phyloP scores from a whole-genome alignment of 2,888 invertebrate species.

The Congeria kusceri region DNA sequence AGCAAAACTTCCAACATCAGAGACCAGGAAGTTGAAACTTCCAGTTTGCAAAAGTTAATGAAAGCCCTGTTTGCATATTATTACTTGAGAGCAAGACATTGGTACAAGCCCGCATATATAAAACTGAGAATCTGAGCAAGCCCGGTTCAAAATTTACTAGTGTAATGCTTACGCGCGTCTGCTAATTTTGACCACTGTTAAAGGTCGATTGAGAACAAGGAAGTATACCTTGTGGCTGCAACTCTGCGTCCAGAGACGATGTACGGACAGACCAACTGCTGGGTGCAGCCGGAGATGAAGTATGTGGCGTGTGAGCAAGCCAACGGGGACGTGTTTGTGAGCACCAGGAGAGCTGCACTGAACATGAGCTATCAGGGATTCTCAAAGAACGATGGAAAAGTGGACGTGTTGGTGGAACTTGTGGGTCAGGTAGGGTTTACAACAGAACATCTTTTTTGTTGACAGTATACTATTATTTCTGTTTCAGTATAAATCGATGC shows the following conservation, averaged over 20 bases:
- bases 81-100: too few species aligned
- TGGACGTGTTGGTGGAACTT: conserved; percentile 88
- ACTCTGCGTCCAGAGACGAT: conserved; percentile 99
- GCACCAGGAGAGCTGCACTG: conserved; percentile 92
- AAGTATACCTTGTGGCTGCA: conserved; percentile 95
- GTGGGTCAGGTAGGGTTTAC: conserved; percentile 83
- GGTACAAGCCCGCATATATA: too few species aligned
- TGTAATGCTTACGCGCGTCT: too few species aligned
- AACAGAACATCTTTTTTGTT: too few species aligned
- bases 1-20: too few species aligned
- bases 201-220: conserved; percentile 62
- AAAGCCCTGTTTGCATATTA: too few species aligned
- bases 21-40: too few species aligned
- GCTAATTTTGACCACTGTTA: conserved; percentile 11
- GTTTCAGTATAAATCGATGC: too few species aligned
- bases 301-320: conserved; percentile 94
- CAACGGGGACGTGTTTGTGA: conserved; percentile 91
- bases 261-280: conserved; percentile 99
- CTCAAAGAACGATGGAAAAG: conserved; percentile 92
- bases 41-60: too few species aligned
- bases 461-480: too few species aligned
- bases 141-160: too few species aligned
- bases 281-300: conserved; percentile 97
- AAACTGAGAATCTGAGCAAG: too few species aligned
- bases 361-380: conserved; percentile 99